Conservation (phyloP, 2,797 vertebrate genomes). For the Sparus aurata region DNA sequence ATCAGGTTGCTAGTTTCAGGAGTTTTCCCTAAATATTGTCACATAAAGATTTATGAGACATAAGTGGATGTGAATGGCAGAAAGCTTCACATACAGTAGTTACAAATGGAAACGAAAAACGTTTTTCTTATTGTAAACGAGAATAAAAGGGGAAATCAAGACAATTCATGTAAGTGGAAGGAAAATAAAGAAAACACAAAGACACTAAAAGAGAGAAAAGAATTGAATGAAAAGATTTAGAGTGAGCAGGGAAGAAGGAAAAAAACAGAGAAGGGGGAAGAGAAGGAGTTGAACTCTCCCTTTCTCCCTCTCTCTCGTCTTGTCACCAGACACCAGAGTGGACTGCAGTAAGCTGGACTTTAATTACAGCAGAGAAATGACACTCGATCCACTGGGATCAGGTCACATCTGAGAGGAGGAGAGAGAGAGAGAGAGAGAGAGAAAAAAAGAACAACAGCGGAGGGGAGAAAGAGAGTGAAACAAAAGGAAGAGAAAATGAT, state of each 20-base stretch:
- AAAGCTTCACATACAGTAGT: too few relatives aligned
- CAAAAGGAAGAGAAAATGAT: conserved; percentile 1
- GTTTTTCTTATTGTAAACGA: too few relatives aligned
- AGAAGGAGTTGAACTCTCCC: background rate
- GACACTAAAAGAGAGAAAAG: too few relatives aligned
- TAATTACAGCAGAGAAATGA: conserved; percentile 72
- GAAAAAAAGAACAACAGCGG: background rate
- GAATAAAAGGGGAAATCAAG: too few relatives aligned
- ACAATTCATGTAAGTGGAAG: background rate
- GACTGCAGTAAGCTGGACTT: conserved; percentile 63
- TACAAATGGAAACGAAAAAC: too few relatives aligned
- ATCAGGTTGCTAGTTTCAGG: too few relatives aligned
- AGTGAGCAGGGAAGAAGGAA: too few relatives aligned
- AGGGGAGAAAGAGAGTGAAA: background rate
- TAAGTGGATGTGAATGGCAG: too few relatives aligned
- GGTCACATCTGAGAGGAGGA: conserved; percentile 41
- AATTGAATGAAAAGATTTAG: background rate
- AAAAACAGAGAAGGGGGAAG: background rate
- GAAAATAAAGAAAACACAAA: background rate
- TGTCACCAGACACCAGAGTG: conserved; percentile 50
- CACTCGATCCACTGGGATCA: conserved; percentile 64
- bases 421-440: background rate
- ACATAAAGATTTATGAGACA: too few relatives aligned
- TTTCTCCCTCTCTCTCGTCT: conserved; percentile 1
- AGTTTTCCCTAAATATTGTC: too few relatives aligned